Evolutionary conservation across 1,140 invertebrate genomes (phyloP).

Genomic region (Pissodes strobi): DNA sequence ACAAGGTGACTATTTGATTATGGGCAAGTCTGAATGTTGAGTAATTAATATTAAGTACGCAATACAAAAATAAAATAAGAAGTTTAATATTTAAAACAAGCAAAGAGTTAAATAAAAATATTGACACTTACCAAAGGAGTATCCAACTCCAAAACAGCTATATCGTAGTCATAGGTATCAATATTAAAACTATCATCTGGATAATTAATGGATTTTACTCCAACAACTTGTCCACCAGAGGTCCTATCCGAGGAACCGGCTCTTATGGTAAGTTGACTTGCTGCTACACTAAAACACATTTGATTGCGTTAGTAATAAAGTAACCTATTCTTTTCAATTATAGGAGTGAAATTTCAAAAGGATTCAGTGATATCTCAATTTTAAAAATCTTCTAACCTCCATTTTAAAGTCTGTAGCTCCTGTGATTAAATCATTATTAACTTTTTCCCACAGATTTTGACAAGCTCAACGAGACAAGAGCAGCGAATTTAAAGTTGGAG

Average conservation of each 20-base stretch:
- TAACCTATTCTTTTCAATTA: conserved; percentile 1
- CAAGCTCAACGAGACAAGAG: too few species aligned
- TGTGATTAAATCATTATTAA: too few species aligned
- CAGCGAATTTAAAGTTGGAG: too few species aligned
- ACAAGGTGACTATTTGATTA: too few species aligned
- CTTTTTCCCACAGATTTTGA: too few species aligned
- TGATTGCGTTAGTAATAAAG: not conserved
- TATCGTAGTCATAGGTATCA: conserved; percentile 29
- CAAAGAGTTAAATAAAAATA: not conserved
- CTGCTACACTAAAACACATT: conserved; percentile 8
- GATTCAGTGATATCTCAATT: too few species aligned
- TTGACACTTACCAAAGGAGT: conserved; percentile 10
- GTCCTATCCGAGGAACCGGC: conserved; percentile 22
- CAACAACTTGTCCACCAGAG: conserved; percentile 27
- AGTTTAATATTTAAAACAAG: not conserved
- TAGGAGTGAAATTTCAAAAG: too few species aligned
- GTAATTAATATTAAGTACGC: too few species aligned
- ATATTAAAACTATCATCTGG: conserved; percentile 22
- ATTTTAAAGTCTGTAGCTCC: too few species aligned
- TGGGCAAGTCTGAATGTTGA: too few species aligned
- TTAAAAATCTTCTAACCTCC: too few species aligned
- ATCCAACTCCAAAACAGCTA: conserved; percentile 20
- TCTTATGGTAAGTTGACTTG: conserved; percentile 13
- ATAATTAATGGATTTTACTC: conserved; percentile 6
- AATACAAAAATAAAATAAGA: too few species aligned